Percentiles rank a stretch among this genome's conserved stretches.
phyloP scores from a whole-genome alignment of 2,888 invertebrate genomes.

The Biston stratarius region DNA sequence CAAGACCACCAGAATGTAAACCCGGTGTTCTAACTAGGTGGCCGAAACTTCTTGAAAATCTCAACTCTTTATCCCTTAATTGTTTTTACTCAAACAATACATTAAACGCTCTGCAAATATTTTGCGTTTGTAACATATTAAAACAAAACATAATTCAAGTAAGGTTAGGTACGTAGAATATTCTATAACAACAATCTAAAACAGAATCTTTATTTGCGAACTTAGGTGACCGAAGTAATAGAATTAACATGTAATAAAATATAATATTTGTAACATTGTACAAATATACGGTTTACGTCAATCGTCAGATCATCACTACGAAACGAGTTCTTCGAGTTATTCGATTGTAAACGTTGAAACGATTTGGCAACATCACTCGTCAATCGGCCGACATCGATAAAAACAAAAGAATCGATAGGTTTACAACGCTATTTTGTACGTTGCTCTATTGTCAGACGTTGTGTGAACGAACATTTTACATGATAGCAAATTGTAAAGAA shows the following conservation, averaged over 20 bases:
- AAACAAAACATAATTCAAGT: background rate
- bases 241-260: slow-evolving; percentile 56
- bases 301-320: slow-evolving; percentile 47
- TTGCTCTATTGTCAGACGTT: slow-evolving; percentile 9
- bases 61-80: too few species aligned
- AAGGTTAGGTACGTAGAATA: background rate
- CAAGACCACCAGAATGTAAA: too few species aligned
- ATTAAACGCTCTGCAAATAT: too few species aligned
- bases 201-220: slow-evolving; percentile 10
- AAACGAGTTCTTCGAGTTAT: slow-evolving; percentile 20
- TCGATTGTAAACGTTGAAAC: slow-evolving; percentile 46
- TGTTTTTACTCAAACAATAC: too few species aligned
- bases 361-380: slow-evolving; percentile 37
- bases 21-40: too few species aligned
- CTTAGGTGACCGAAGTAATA: slow-evolving; percentile 30
- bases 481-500: slow-evolving; percentile 2
- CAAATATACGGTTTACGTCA: slow-evolving; percentile 50
- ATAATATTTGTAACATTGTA: slow-evolving; percentile 46
- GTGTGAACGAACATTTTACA: slow-evolving; percentile 20
- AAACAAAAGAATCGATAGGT: slow-evolving; percentile 24
- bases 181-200: slow-evolving; percentile 7
- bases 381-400: slow-evolving; percentile 25
- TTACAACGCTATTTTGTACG: slow-evolving; percentile 27
- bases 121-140: too few species aligned
- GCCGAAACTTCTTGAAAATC: too few species aligned